Percentiles rank a stretch among this genome's conserved stretches.
phyloP scores from a whole-genome alignment of 2,888 invertebrate genomes.

The Netelia fuscicornis region DNA sequence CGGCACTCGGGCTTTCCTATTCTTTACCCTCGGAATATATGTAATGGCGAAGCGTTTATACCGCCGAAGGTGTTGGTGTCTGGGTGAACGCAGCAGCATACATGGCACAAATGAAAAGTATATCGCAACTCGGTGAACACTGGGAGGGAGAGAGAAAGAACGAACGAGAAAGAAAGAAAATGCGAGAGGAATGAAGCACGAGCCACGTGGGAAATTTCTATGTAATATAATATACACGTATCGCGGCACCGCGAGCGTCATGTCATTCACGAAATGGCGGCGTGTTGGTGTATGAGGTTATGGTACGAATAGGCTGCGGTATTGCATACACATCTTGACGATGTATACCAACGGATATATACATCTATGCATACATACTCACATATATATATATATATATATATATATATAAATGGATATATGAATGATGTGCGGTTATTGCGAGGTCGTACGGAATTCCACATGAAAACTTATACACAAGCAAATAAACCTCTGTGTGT shows the following conservation, averaged over 20 bases:
- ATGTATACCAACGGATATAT: background rate
- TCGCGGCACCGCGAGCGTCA: conserved; percentile 17
- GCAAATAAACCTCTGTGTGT: background rate
- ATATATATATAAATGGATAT: background rate
- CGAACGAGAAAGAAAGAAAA: background rate
- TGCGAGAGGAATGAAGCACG: conserved; percentile 42
- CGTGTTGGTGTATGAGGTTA: conserved; percentile 42
- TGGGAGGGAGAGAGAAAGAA: conserved; percentile 3
- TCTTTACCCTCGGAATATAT: conserved; percentile 44
- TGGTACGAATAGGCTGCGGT: conserved; percentile 27
- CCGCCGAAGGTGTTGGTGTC: conserved; percentile 13
- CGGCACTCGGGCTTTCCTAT: conserved; percentile 43
- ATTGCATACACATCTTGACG: background rate
- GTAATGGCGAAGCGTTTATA: conserved; percentile 36
- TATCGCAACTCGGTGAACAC: conserved; percentile 23
- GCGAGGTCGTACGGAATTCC: background rate
- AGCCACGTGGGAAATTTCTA: conserved; percentile 70
- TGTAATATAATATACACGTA: conserved; percentile 61
- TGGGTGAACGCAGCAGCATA: conserved; percentile 35
- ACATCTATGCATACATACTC: background rate
- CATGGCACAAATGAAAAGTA: conserved; percentile 51
- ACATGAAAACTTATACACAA: conserved; percentile 11
- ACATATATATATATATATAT: background rate
- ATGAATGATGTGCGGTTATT: too few species aligned
- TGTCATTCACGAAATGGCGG: conserved; percentile 63